Conservation (phyloP, 2,888 invertebrate species). For the Drosophila mimetica region DNA sequence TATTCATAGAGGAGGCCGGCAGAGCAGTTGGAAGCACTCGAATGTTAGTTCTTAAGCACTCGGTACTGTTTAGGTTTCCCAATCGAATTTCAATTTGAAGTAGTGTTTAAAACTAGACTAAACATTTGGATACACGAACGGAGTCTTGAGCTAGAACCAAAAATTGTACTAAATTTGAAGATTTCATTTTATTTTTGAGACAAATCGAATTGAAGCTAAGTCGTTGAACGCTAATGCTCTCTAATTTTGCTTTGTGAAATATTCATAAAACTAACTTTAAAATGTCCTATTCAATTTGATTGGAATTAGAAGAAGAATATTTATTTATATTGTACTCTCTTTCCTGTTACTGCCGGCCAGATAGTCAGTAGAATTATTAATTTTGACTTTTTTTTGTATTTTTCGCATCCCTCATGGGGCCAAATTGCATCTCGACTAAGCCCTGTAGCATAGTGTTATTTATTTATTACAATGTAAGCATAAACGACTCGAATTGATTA, state of each 20-base stretch:
- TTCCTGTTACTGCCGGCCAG: constrained; percentile 18
- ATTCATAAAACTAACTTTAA: neutral
- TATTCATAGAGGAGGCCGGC: constrained; percentile 27
- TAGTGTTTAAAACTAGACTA: too few species aligned
- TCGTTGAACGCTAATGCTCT: constrained; percentile 8
- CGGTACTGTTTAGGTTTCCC: constrained; percentile 4
- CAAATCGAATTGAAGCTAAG: neutral
- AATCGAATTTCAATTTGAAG: too few species aligned
- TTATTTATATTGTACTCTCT: neutral
- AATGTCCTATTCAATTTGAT: too few species aligned
- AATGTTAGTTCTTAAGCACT: neutral
- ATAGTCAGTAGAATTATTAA: constrained; percentile 36
- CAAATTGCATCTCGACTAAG: constrained; percentile 8
- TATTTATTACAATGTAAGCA: constrained; percentile 30
- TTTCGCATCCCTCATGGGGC: constrained; percentile 1
- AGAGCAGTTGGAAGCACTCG: neutral
- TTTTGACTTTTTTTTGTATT: constrained; percentile 12
- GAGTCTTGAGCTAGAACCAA: constrained; percentile 6
- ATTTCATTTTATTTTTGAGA: neutral
- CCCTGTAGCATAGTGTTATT: constrained; percentile 29
- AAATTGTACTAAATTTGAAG: neutral
- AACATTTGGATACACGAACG: neutral
- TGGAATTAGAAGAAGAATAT: neutral
- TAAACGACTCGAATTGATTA: constrained; percentile 30
- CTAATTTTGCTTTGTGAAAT: neutral